Conservation (phyloP, 1,140 invertebrate species). For the Dinoponera quadriceps region DNA sequence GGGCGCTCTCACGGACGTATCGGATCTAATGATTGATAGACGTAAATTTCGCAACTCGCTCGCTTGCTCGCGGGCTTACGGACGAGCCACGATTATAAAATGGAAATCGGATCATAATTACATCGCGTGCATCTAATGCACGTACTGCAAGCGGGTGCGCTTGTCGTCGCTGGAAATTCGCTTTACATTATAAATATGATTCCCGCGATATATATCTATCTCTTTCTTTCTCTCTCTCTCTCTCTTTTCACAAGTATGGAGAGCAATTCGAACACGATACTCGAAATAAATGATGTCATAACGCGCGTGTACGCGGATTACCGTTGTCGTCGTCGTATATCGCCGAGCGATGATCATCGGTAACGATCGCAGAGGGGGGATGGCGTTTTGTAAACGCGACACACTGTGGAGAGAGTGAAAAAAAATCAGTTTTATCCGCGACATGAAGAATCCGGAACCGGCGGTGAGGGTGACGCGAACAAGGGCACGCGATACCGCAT, state of each 20-base stretch:
- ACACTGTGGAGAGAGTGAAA: neutral
- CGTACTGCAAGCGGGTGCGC: constrained; percentile 3
- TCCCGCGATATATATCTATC: neutral
- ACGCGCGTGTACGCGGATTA: neutral
- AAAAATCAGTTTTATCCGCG: neutral
- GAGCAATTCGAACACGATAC: constrained; percentile 20
- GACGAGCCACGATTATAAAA: constrained; percentile 37
- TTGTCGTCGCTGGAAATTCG: constrained; percentile 5
- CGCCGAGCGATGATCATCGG: constrained; percentile 7
- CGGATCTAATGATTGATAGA: constrained; percentile 35
- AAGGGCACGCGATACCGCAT: neutral
- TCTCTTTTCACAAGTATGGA: too few species aligned
- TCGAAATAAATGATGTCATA: constrained; percentile 43
- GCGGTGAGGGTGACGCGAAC: neutral
- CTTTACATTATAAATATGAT: constrained; percentile 48
- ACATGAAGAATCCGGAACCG: neutral
- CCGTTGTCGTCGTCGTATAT: neutral
- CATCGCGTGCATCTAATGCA: constrained; percentile 14
- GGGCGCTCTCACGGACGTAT: neutral
- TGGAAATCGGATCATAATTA: constrained; percentile 48
- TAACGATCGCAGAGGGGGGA: neutral
- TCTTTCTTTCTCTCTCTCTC: neutral
- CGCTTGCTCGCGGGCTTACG: neutral
- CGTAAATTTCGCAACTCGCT: constrained; percentile 14
- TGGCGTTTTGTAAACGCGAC: too few species aligned